phyloP scores from a whole-genome alignment of 2,113 vertebrate species.

The Melanostigma gelatinosum region DNA sequence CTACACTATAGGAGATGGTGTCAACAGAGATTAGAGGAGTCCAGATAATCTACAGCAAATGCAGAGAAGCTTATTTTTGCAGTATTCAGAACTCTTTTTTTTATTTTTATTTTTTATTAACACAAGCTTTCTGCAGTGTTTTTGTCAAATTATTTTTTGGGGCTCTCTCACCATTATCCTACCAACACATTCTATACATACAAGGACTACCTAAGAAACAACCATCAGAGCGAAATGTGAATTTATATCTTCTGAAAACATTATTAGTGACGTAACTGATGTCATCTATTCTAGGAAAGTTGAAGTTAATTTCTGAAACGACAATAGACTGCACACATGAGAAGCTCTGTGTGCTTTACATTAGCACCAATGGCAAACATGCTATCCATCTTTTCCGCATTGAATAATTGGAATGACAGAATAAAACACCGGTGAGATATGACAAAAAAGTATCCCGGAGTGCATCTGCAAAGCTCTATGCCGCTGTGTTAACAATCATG shows the following conservation, averaged over 20 bases:
- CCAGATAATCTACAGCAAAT: background rate
- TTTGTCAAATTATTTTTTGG: background rate
- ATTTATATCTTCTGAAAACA: background rate
- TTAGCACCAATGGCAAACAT: too few species aligned
- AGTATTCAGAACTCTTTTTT: background rate
- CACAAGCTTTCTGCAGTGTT: constrained; percentile 6
- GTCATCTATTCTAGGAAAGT: background rate
- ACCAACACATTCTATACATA: background rate
- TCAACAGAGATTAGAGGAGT: background rate
- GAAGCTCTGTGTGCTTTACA: background rate
- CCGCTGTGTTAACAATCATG: background rate
- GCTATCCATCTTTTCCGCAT: background rate
- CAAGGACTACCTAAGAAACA: background rate
- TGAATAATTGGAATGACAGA: background rate
- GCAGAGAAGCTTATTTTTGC: constrained; percentile 4
- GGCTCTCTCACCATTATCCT: background rate
- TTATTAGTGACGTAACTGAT: background rate
- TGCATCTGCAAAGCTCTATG: background rate
- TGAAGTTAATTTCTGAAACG: background rate
- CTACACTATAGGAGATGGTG: background rate
- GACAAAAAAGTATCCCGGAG: background rate
- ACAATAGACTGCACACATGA: background rate
- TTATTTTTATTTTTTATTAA: background rate
- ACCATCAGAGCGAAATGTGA: background rate
- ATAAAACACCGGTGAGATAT: background rate